Conservation (phyloP, 2,113 vertebrate genomes). For the Symphodus melops region DNA sequence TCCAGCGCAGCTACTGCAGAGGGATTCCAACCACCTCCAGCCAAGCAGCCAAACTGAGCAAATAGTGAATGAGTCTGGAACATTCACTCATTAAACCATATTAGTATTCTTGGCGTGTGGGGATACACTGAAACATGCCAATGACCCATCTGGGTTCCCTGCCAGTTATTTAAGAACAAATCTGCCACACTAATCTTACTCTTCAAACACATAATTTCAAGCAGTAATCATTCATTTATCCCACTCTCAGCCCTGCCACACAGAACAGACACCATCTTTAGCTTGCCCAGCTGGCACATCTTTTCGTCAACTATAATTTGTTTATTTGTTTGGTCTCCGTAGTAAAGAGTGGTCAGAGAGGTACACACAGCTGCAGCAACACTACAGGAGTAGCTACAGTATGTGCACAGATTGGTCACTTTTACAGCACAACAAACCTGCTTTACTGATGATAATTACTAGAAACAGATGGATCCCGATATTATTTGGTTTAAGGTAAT, state of each 20-base stretch:
- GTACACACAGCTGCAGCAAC: conserved; percentile 72
- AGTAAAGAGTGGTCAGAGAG: conserved; percentile 48
- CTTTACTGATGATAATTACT: neutral
- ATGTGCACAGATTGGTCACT: neutral
- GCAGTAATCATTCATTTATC: conserved; percentile 46
- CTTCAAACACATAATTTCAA: conserved; percentile 35
- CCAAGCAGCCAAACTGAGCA: conserved; percentile 54
- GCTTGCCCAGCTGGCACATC: conserved; percentile 58
- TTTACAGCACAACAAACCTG: neutral
- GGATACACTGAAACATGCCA: conserved; percentile 61
- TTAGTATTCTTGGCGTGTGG: conserved; percentile 71
- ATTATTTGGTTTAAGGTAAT: neutral
- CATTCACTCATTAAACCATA: conserved; percentile 63
- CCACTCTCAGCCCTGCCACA: conserved; percentile 37
- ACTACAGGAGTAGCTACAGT: conserved; percentile 23
- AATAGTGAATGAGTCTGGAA: conserved; percentile 45
- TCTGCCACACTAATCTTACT: conserved; percentile 11
- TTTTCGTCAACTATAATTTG: conserved; percentile 59
- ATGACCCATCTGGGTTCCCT: conserved; percentile 55
- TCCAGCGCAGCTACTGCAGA: conserved; percentile 14
- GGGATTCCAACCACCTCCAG: conserved; percentile 27
- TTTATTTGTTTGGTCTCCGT: conserved; percentile 60
- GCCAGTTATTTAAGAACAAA: conserved; percentile 47
- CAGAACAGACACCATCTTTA: conserved; percentile 23
- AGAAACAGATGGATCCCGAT: neutral